phyloP scores from a whole-genome alignment of 2,797 vertebrate genomes.

The Emydoidea blandingii region DNA sequence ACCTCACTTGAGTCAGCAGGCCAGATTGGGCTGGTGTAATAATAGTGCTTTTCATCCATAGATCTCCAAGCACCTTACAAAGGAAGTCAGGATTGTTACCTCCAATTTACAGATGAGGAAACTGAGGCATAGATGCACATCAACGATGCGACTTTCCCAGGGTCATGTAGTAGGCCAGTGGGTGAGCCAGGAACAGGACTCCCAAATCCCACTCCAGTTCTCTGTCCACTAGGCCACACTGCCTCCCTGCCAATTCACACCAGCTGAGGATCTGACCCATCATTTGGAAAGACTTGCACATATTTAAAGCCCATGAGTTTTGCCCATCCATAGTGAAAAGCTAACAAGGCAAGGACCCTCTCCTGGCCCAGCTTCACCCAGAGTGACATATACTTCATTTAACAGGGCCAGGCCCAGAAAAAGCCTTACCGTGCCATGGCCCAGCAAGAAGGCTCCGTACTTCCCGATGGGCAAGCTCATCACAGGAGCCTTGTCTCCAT shows the following conservation, averaged over 20 bases:
- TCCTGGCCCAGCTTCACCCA: neutral
- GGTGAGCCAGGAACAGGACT: neutral
- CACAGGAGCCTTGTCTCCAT: neutral
- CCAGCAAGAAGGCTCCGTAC: neutral
- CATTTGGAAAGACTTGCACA: neutral
- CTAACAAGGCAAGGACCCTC: fast-evolving
- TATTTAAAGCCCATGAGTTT: neutral
- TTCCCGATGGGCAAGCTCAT: neutral
- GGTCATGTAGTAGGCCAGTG: neutral
- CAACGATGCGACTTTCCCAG: neutral
- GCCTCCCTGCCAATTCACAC: neutral
- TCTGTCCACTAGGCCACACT: neutral
- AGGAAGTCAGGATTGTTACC: neutral
- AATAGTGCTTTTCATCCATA: neutral
- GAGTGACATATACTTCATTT: neutral
- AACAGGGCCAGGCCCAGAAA: neutral
- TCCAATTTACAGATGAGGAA: neutral
- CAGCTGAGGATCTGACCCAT: neutral
- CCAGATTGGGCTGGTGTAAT: neutral
- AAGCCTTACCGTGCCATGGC: neutral
- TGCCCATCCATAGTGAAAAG: neutral
- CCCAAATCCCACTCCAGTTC: neutral
- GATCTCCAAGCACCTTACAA: neutral
- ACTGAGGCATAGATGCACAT: neutral
- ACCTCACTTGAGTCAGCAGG: neutral